These are phyloP conservation scores for Mesorhabditis spiculigera DNA, from an alignment of 2,888 invertebrate genomes.

Conservation along the genomic window DNA sequence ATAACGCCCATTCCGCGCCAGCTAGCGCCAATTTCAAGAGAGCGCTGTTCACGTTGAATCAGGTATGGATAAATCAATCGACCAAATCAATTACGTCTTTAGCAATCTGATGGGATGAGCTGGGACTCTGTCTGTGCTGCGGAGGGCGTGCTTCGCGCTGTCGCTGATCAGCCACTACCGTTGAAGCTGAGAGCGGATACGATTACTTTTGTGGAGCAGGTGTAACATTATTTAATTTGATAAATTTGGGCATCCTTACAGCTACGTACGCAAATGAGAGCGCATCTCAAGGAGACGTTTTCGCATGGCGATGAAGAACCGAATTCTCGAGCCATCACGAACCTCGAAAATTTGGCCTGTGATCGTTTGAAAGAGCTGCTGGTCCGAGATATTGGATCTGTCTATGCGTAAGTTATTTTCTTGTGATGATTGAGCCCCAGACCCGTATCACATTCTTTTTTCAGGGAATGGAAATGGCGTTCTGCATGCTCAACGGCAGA, in stretches of 20 bases:
- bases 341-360: slow-evolving; percentile 24
- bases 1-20: slow-evolving; percentile 16
- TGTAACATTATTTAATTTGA: not conserved
- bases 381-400: slow-evolving; percentile 23
- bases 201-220: not conserved
- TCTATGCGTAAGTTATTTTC: slow-evolving; percentile 17
- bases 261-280: not conserved
- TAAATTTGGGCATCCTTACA: not conserved
- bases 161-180: not conserved
- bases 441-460: not conserved
- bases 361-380: slow-evolving; percentile 26
- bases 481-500: slow-evolving; percentile 29
- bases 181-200: not conserved
- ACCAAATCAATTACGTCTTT: not conserved
- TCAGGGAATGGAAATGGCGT: slow-evolving; percentile 37
- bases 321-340: slow-evolving; percentile 14
- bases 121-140: not conserved
- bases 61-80: slow-evolving; percentile 13
- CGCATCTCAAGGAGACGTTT: not conserved
- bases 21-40: slow-evolving; percentile 27
- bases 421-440: not conserved
- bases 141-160: not conserved
- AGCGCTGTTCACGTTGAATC: slow-evolving; percentile 22
- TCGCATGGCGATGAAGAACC: not conserved
- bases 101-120: not conserved